phyloP scores from a whole-genome alignment of 2,888 invertebrate genomes.

The Epistrophe grossulariae region DNA sequence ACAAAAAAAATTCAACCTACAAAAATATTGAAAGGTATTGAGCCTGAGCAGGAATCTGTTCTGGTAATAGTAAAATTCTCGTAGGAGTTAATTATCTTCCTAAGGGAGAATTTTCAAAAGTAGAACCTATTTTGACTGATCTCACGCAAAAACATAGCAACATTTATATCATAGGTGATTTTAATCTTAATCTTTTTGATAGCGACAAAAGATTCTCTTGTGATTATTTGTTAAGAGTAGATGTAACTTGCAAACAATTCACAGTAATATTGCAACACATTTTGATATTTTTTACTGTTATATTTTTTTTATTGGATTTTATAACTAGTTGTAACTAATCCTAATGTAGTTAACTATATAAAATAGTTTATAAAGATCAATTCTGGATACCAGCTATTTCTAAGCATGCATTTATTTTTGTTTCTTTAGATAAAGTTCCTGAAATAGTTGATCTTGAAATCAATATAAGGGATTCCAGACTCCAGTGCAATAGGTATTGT shows the following conservation, averaged over 20 bases:
- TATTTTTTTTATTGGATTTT: background rate
- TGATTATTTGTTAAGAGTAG: conserved; percentile 9
- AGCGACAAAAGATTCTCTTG: background rate
- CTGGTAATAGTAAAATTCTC: conserved; percentile 3
- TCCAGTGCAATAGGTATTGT: no score
- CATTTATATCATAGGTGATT: background rate
- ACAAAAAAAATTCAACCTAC: background rate
- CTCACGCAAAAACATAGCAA: no score
- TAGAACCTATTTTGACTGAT: no score
- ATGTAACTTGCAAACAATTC: background rate
- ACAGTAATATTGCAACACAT: background rate
- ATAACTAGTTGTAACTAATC: background rate
- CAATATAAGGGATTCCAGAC: no score
- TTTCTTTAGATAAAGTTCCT: conserved; percentile 4
- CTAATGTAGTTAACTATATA: no score
- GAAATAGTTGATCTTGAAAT: no score
- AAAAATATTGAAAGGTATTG: background rate
- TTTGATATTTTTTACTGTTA: no score
- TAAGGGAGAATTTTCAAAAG: conserved; percentile 15
- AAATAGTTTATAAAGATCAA: background rate
- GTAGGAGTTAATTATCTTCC: no score
- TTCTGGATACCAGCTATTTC: conserved; percentile 3
- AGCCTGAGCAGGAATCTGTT: background rate
- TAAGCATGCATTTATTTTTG: conserved; percentile 1
- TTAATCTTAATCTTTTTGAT: conserved; percentile 10